A percentile compares a stretch with the other conserved stretches of the same genome.
Conservation (phyloP, 1,140 invertebrate species). For the Drosophila busckii region DNA sequence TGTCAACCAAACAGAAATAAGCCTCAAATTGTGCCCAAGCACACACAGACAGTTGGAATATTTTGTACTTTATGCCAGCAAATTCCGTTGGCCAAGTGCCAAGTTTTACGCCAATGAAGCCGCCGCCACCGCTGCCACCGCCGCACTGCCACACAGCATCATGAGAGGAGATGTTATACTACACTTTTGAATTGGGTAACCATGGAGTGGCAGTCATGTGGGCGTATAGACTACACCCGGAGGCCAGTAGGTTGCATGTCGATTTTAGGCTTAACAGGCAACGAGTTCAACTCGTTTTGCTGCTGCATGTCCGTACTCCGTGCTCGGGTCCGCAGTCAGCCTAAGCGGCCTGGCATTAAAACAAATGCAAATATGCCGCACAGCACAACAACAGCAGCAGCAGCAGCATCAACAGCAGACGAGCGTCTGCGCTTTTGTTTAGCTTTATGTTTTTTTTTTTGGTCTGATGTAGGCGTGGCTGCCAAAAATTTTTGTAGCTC, state of each 20-base stretch:
- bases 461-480: slow-evolving; percentile 18
- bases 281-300: slow-evolving; percentile 46
- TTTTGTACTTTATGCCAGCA: slow-evolving; percentile 65
- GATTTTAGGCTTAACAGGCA: slow-evolving; percentile 65
- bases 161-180: too few species aligned
- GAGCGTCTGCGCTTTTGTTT: slow-evolving; percentile 40
- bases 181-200: too few species aligned
- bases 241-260: slow-evolving; percentile 52
- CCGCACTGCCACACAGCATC: too few species aligned
- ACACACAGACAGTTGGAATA: slow-evolving; percentile 51
- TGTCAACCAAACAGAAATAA: slow-evolving; percentile 63
- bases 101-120: slow-evolving; percentile 59
- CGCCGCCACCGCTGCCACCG: slow-evolving; percentile 23
- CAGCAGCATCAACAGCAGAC: slow-evolving; percentile 12
- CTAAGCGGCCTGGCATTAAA: slow-evolving; percentile 54
- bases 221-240: slow-evolving; percentile 37
- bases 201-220: slow-evolving; percentile 12
- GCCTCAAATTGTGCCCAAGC: slow-evolving; percentile 52
- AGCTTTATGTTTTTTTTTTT: slow-evolving; percentile 15
- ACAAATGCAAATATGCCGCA: slow-evolving; percentile 59
- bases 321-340: slow-evolving; percentile 7
- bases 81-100: slow-evolving; percentile 66
- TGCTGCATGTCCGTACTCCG: not conserved
- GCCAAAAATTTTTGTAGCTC: slow-evolving; percentile 25
- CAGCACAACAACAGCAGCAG: slow-evolving; percentile 34